Evolutionary conservation across 2,888 invertebrate species (phyloP).

Genomic region (Spisula solida): DNA sequence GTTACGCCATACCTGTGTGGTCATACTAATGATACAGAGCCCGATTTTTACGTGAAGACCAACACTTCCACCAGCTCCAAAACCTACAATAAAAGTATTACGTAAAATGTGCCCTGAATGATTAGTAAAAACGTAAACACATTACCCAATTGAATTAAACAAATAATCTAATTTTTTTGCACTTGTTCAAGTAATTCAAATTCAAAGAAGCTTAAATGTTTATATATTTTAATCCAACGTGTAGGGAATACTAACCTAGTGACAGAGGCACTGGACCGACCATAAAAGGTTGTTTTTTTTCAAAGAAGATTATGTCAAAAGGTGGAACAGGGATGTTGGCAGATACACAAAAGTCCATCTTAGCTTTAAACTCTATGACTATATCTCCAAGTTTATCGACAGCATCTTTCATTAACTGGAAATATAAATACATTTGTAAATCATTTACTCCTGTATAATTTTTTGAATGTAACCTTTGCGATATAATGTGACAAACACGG

Average conservation of each 20-base stretch:
- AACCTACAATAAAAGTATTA: conserved; percentile 51
- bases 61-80: conserved; percentile 71
- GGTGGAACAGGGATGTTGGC: conserved; percentile 62
- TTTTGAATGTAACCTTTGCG: no score
- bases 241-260: conserved; percentile 56
- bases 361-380: conserved; percentile 60
- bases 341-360: conserved; percentile 69
- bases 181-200: no score
- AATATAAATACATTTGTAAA: no score
- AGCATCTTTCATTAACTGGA: conserved; percentile 60
- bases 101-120: no score
- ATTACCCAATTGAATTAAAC: no score
- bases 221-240: no score
- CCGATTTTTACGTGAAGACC: conserved; percentile 67
- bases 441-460: no score
- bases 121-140: no score
- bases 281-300: conserved; percentile 44
- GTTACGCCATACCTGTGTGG: conserved; percentile 27
- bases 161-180: no score
- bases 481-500: no score
- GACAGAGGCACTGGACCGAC: conserved; percentile 72
- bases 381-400: conserved; percentile 55
- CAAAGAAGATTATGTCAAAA: conserved; percentile 62
- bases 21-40: conserved; percentile 74
- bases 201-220: no score